Evolutionary conservation across 2,888 invertebrate genomes (phyloP).

Genomic region (Acanthacorydalis orientalis): DNA sequence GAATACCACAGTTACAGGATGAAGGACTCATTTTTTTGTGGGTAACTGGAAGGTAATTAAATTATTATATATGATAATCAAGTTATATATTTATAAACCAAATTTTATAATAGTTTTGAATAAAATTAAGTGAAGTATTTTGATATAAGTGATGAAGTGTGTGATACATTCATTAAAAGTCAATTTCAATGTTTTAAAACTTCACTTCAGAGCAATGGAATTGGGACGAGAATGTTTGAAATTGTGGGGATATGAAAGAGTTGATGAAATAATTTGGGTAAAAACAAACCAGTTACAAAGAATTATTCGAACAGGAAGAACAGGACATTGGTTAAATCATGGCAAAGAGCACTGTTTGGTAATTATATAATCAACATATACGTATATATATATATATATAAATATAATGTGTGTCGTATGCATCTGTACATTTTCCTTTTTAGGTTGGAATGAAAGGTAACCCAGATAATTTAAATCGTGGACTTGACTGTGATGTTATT

Average conservation of each 20-base stretch:
- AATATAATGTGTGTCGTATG: neutral
- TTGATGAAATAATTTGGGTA: conserved; percentile 97
- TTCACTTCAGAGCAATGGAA: conserved; percentile 70
- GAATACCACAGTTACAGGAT: conserved; percentile 87
- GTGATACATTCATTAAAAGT: neutral
- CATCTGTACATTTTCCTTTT: conserved; percentile 6
- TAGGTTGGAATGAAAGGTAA: conserved; percentile 90
- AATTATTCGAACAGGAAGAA: conserved; percentile 90
- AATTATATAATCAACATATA: conserved; percentile 10
- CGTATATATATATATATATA: neutral
- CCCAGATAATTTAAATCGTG: conserved; percentile 77
- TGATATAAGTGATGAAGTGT: no score
- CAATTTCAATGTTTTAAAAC: neutral
- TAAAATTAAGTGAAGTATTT: no score
- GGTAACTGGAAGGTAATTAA: conserved; percentile 74
- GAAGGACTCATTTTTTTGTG: conserved; percentile 93
- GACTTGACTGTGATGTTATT: conserved; percentile 93
- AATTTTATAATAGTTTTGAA: conserved; percentile 1
- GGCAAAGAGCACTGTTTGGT: conserved; percentile 95
- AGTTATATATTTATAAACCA: neutral
- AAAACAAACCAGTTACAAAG: conserved; percentile 96
- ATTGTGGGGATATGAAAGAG: conserved; percentile 91
- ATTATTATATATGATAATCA: no score
- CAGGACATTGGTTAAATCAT: conserved; percentile 97
- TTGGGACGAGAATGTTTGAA: conserved; percentile 88